Evolutionary conservation across 2,113 vertebrate species (phyloP), one percentile per base, ranked within the genome.

Genomic region (Nothobranchius furzeri): DNA sequence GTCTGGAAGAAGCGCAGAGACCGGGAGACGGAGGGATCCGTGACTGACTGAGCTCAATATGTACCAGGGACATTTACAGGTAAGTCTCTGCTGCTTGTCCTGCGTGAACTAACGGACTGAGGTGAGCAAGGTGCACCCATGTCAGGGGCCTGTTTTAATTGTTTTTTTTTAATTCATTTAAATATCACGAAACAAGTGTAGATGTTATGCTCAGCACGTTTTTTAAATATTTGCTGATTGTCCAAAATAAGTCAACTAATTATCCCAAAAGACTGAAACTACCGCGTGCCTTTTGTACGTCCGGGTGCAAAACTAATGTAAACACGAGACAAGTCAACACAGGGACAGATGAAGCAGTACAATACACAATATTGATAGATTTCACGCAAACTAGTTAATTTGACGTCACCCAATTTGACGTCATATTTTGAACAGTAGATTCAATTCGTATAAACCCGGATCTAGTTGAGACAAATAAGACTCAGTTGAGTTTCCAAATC

Each of bases 11-110:
- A 85, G 82, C 70, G 71, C 79, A 42, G 79, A 80, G 46, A 86
- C 59, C 79, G 72, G 12, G 69, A 49, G 69, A 82, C 59, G 79
- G 85, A 84, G 83, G 85, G 80, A 73, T 79, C 82, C 60, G 81
- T 60, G 51, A 66, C 76, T 63, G 54, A 85, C 77, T 83, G 73
- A 47, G 71, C 90, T 92, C 92, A 94, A 90, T 91, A 94, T 94
- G 93, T 94, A 93, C 93, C 93, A 93, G 93, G 93, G 93, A 70
- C 93, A 94, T 87, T 89, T 92, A 87, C 93, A 93, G 92, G 93
- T 93, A 91, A 93, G 90, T 36, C 25, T 63, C 30, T 42, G 13
- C 36, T 48, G 24, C 4, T 53, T 46, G 36, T 12, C 48, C 14
- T 46, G 17, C 65, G 70, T 58, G 17, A 61, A 47, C 52, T 60